These are phyloP conservation scores for Lindbergichthys nudifrons DNA, from an alignment of 2,797 vertebrate genomes.

Conservation along the genomic window DNA sequence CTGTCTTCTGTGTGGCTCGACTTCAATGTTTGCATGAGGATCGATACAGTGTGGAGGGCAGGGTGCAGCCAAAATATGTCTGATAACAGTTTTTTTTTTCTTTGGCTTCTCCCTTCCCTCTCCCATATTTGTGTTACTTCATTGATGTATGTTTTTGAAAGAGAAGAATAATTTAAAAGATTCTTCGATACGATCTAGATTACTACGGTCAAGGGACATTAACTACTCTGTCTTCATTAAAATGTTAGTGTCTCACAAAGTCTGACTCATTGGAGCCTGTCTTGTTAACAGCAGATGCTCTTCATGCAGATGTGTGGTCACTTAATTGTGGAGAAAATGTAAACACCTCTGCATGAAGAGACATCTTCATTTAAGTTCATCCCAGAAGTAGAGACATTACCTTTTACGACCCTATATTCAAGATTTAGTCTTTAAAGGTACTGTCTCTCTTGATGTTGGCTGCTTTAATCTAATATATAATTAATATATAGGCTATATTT, in stretches of 20 bases:
- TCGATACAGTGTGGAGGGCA: conserved; percentile 28
- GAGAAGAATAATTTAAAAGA: not conserved
- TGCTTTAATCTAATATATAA: conserved; percentile 28
- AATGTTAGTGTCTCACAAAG: conserved; percentile 49
- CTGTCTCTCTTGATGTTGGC: conserved; percentile 50
- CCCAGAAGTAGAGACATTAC: conserved; percentile 53
- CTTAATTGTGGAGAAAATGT: conserved; percentile 48
- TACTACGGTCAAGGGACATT: conserved; percentile 13
- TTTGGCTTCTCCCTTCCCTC: conserved; percentile 60
- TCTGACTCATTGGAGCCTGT: conserved; percentile 48
- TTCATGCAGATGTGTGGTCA: conserved; percentile 52
- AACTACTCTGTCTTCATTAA: conserved; percentile 42
- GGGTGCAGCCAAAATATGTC: conserved; percentile 42
- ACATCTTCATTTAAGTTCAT: conserved; percentile 54
- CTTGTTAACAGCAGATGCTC: conserved; percentile 62
- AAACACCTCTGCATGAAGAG: conserved; percentile 66
- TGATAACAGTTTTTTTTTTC: conserved; percentile 2
- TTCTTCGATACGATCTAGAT: conserved; percentile 19
- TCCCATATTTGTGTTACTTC: conserved; percentile 26
- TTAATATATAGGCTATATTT: conserved; percentile 17
- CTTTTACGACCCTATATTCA: conserved; percentile 41
- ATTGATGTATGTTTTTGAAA: conserved; percentile 12
- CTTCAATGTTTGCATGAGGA: conserved; percentile 62
- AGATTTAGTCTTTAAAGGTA: conserved; percentile 42
- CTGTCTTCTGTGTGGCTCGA: conserved; percentile 40